These are phyloP conservation scores for Chionis minor DNA, from an alignment of 2,113 vertebrate species.

Conservation along the genomic window DNA sequence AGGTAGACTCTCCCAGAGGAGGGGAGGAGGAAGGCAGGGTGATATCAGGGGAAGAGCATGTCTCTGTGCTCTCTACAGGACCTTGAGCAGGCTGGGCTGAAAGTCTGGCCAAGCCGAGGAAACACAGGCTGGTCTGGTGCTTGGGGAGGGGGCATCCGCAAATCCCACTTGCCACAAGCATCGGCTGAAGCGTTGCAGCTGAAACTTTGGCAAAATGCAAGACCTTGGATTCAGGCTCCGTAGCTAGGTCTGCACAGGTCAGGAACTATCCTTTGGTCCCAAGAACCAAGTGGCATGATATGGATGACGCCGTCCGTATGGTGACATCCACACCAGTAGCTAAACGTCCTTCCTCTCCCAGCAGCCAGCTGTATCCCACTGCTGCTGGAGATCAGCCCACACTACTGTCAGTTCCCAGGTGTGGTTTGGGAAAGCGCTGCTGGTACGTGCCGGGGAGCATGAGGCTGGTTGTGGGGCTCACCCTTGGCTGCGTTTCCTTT, in stretches of 20 bases:
- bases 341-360: neutral
- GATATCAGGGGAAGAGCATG: rapidly evolving
- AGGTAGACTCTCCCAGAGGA: neutral
- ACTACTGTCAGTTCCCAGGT: neutral
- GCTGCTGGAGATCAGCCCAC: neutral
- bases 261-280: neutral
- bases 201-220: neutral
- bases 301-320: rapidly evolving
- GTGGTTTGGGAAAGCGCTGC: neutral
- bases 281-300: neutral
- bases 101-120: neutral
- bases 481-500: neutral
- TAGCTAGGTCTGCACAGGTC: neutral
- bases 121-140: neutral
- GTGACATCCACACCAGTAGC: neutral
- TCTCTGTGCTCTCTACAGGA: neutral
- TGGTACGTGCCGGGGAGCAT: rapidly evolving
- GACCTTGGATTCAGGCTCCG: neutral
- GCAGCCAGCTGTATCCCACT: neutral
- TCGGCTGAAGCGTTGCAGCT: too few species aligned
- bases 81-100: neutral
- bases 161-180: neutral
- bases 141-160: neutral
- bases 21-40: neutral
- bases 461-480: neutral